These are phyloP conservation scores for Scaptomyza caliginosa DNA, from an alignment of 2,888 invertebrate species.

Conservation along the genomic window DNA sequence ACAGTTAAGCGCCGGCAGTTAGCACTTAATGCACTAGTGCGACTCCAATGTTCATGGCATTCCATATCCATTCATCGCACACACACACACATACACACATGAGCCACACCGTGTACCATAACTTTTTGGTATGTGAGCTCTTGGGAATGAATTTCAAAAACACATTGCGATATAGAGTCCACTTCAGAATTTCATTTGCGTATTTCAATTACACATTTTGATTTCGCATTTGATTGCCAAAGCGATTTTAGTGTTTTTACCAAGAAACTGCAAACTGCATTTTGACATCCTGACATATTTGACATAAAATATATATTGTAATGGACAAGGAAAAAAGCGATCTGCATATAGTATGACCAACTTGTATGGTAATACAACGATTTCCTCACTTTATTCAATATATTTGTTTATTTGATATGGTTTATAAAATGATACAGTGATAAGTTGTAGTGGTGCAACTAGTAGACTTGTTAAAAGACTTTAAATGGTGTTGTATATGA, in stretches of 20 bases:
- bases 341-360: too few species aligned
- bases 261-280: slow-evolving; percentile 14
- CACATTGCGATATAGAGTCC: slow-evolving; percentile 56
- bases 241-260: slow-evolving; percentile 57
- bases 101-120: not conserved
- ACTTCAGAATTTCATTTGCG: slow-evolving; percentile 74
- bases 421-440: not conserved
- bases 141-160: slow-evolving; percentile 59
- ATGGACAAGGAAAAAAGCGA: not conserved
- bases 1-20: slow-evolving; percentile 53
- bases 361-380: too few species aligned
- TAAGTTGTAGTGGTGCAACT: not conserved
- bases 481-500: slow-evolving; percentile 25
- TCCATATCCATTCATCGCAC: not conserved
- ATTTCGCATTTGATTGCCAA: slow-evolving; percentile 72
- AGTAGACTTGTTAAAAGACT: not conserved
- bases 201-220: slow-evolving; percentile 72
- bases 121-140: slow-evolving; percentile 1
- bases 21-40: slow-evolving; percentile 61
- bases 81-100: slow-evolving; percentile 3
- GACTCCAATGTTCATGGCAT: slow-evolving; percentile 22
- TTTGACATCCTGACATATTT: slow-evolving; percentile 27
- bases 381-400: too few species aligned
- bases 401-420: not conserved
- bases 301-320: slow-evolving; percentile 10